These are phyloP conservation scores for Hemiprocne comata DNA, from an alignment of 2,113 vertebrate species.

Conservation along the genomic window DNA sequence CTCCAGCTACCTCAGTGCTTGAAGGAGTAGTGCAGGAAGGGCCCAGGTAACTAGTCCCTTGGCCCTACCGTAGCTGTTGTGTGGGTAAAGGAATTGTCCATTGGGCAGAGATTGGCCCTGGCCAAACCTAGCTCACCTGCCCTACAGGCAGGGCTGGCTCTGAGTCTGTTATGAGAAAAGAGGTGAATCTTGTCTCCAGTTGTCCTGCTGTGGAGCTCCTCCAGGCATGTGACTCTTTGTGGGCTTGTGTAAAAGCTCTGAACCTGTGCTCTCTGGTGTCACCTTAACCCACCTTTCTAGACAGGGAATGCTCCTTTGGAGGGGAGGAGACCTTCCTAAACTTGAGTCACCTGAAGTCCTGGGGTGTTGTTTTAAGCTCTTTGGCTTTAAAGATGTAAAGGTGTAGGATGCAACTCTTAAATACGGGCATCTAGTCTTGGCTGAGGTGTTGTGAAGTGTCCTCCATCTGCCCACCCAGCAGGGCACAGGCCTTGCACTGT, in stretches of 20 bases:
- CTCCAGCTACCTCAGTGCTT: neutral
- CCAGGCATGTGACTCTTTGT: neutral
- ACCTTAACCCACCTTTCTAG: neutral
- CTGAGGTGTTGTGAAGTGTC: neutral
- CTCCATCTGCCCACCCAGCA: neutral
- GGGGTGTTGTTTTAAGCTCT: neutral
- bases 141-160: neutral
- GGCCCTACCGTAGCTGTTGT: neutral
- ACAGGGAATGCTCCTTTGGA: neutral
- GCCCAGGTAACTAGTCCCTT: too few relatives aligned
- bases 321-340: neutral
- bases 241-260: neutral
- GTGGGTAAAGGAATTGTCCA: neutral
- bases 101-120: neutral
- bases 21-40: neutral
- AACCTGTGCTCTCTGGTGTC: neutral
- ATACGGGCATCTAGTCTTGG: too few relatives aligned
- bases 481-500: neutral
- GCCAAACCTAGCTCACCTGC: neutral
- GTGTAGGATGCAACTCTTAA: neutral
- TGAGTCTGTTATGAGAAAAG: neutral
- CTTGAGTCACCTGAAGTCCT: neutral
- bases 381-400: neutral
- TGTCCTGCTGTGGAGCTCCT: neutral
- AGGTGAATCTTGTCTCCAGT: neutral